Evolutionary conservation across 2,888 invertebrate species (phyloP).

Genomic region (Timema cristinae): DNA sequence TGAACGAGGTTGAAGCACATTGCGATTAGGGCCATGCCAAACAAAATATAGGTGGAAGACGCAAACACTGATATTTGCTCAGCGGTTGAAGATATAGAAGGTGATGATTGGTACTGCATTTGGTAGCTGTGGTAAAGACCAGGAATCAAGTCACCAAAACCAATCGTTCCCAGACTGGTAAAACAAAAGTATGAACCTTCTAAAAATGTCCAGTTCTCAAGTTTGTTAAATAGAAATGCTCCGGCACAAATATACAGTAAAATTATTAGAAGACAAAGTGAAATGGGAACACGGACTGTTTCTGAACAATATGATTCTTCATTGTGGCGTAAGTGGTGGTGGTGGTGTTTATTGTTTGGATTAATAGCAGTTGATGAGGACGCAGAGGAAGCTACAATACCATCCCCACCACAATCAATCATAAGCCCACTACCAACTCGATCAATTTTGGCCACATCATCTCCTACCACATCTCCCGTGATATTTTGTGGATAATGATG

Average conservation of each 20-base stretch:
- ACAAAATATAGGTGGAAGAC: slow-evolving; percentile 75
- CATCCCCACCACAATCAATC: slow-evolving; percentile 44
- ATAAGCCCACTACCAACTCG: slow-evolving; percentile 42
- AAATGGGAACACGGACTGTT: slow-evolving; percentile 78
- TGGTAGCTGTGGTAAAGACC: slow-evolving; percentile 47
- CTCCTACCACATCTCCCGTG: slow-evolving; percentile 26
- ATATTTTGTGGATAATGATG: slow-evolving; percentile 21
- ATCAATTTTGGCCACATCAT: slow-evolving; percentile 34
- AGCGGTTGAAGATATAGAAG: slow-evolving; percentile 36
- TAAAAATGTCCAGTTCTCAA: slow-evolving; percentile 87
- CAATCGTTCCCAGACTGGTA: slow-evolving; percentile 66
- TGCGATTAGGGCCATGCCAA: slow-evolving; percentile 80
- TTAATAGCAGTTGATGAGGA: slow-evolving; percentile 17
- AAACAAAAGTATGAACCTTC: slow-evolving; percentile 69
- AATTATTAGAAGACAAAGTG: slow-evolving; percentile 79
- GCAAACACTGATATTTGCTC: slow-evolving; percentile 66
- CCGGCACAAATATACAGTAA: slow-evolving; percentile 85
- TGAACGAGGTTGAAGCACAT: slow-evolving; percentile 85
- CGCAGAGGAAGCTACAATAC: slow-evolving; percentile 38
- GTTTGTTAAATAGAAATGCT: slow-evolving; percentile 80
- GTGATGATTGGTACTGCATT: slow-evolving; percentile 32
- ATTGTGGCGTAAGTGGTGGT: slow-evolving; percentile 45
- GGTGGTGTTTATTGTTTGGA: slow-evolving; percentile 37
- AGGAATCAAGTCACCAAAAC: slow-evolving; percentile 76
- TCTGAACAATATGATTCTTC: slow-evolving; percentile 46